Base-by-base conservation (phyloP, 2,888 invertebrate genomes). In the Agonopterix alstromeriana region DNA sequence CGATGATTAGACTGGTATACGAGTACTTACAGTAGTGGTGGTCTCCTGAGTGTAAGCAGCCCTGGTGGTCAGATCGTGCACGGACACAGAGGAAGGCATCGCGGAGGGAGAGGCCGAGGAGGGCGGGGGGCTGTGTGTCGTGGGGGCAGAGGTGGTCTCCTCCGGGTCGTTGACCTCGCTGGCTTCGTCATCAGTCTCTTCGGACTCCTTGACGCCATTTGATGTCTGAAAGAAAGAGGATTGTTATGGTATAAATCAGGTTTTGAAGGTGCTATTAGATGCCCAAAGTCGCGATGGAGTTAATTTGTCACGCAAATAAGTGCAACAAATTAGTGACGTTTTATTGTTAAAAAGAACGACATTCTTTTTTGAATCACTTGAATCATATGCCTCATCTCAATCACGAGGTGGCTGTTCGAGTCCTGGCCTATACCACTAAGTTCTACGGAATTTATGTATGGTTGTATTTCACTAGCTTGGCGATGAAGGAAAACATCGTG, bases 171-270 rank as follows among this genome's bases (percentile, higher is more conserved):
- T 73, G 11, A 70, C 65, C 54, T 85, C 84, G 46, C 77, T 83
- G 1, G 82, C 78, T 51, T 88, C 87, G 49, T 88, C 87, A 35
- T 88, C 87, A 0, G 70, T 51, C 54, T 88, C 87, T 17, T 85
- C 78, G 54, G 74, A 82, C 54, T 86, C 87, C 51, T 87, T 87
- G 11, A 88, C 72, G 9, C 84, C 84, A 55, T 81, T 85, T n/a
- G 86, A 78, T 0, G 85, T 85, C 87, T 88, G 63, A 8, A 52
- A 51, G 7, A 7, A 5, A 38, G 7, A 7, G 3, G 27, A 7
- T 17, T 3, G 3, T 17, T 17, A 4, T 17, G 14, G 14, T 17
- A 17, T 17, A 0, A 8, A 36, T 11, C 3, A 0, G 11, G 8
- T 2, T 8, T 14, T 4, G 40, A 3, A 10, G 10, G 10, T 14